phyloP scores from a whole-genome alignment of 2,113 vertebrate species.

The zebrafish (Danio rerio) region GRCz12tu NC_133181.1:41870001-41870500 shows the following conservation, averaged over 20 bases:
- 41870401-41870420: background rate
- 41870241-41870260: background rate
- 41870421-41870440: conserved; percentile 27
- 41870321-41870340: background rate
- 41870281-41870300: background rate
- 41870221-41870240: background rate
- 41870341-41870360: background rate
- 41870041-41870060: too few species aligned
- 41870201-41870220: background rate
- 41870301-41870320: background rate
- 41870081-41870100: too few species aligned
- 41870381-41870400: background rate
- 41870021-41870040: too few species aligned
- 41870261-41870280: background rate
- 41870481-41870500: conserved; percentile 26
- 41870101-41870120: too few species aligned
- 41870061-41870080: too few species aligned
- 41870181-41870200: too few species aligned
- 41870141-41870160: too few species aligned
- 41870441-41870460: conserved; percentile 1
- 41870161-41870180: too few species aligned
- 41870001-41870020: too few species aligned
- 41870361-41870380: background rate
- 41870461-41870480: background rate
- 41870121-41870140: too few species aligned